A percentile compares a stretch with the other conserved stretches of the same genome.
Conservation (phyloP, 2,113 vertebrate genomes). For the Platysteira castanea region DNA sequence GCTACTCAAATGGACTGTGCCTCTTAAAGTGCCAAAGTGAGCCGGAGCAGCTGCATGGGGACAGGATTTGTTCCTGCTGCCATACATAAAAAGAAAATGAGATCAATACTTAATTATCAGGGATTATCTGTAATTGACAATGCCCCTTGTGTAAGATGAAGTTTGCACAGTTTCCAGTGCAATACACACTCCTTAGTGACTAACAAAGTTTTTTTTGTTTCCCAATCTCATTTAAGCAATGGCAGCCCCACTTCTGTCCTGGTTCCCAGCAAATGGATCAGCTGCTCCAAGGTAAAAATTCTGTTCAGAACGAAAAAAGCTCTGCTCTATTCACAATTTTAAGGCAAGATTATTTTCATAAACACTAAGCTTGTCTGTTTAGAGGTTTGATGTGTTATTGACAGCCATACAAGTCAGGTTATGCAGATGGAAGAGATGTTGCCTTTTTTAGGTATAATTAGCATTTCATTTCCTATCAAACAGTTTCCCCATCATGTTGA, state of each 20-base stretch:
- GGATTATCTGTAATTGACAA: background rate
- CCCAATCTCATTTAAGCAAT: background rate
- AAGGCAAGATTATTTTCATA: background rate
- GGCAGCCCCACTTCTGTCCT: background rate
- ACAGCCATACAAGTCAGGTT: constrained; percentile 13
- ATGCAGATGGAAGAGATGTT: background rate
- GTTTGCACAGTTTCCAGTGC: background rate
- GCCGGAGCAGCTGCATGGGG: background rate
- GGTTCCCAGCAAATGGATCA: background rate
- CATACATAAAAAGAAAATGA: background rate
- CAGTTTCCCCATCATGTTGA: background rate
- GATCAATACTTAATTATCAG: background rate
- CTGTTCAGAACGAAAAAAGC: background rate
- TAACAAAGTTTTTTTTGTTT: background rate
- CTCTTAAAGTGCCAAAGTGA: background rate
- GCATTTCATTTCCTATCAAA: constrained; percentile 48
- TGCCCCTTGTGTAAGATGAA: background rate
- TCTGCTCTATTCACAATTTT: background rate
- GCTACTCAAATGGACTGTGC: background rate
- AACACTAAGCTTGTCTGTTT: background rate
- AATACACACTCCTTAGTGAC: background rate
- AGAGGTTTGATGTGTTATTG: constrained; percentile 1
- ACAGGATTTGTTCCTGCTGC: background rate
- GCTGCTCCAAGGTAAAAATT: background rate
- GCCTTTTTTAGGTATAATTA: constrained; percentile 46